These are phyloP conservation scores for Piliocolobus tephrosceles DNA, from an alignment of 2,113 vertebrate genomes.

Conservation along the genomic window DNA sequence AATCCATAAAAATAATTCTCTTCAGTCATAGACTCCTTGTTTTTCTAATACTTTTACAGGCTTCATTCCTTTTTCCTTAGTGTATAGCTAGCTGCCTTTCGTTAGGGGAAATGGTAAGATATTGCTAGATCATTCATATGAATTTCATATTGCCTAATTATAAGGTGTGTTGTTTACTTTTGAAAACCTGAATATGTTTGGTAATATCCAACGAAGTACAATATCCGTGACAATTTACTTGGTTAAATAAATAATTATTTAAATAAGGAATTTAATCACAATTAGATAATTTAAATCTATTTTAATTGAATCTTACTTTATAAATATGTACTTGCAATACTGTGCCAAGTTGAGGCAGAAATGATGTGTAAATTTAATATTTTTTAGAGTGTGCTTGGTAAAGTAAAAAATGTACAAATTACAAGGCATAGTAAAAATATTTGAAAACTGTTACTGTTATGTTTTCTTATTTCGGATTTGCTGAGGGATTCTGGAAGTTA, in stretches of 20 bases:
- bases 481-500: neutral
- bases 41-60: neutral
- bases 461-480: neutral
- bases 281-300: slow-evolving; percentile 38
- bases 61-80: neutral
- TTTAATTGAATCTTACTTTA: slow-evolving; percentile 53
- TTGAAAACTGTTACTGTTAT: neutral
- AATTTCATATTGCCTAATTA: slow-evolving; percentile 40
- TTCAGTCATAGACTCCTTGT: neutral
- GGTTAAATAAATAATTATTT: slow-evolving; percentile 51
- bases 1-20: slow-evolving; percentile 6
- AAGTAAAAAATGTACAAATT: slow-evolving; percentile 33
- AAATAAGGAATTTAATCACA: slow-evolving; percentile 39
- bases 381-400: neutral
- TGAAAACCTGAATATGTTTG: slow-evolving; percentile 34
- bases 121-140: neutral
- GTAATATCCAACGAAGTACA: slow-evolving; percentile 13
- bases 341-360: neutral
- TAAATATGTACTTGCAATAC: neutral
- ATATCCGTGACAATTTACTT: slow-evolving; percentile 52
- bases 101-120: slow-evolving; percentile 1
- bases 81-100: neutral
- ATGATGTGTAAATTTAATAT: neutral
- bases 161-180: slow-evolving; percentile 27
- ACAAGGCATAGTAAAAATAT: neutral